Conservation (phyloP, 2,888 invertebrate species). For the Podabrus alpinus region DNA sequence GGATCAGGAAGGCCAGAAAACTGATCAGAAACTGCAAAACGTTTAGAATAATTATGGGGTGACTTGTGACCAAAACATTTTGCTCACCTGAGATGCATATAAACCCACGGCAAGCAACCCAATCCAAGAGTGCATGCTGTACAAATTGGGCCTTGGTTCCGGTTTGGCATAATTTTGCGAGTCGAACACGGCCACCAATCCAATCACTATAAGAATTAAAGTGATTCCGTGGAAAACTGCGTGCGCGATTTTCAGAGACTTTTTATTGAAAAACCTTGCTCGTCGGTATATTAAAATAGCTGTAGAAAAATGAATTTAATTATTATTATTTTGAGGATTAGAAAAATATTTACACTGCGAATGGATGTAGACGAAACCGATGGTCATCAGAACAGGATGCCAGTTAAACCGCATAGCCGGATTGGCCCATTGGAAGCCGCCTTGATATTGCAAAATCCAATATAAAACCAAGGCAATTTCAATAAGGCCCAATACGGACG, state of each 20-base stretch:
- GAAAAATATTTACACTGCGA: slow-evolving; percentile 70
- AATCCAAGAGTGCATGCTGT: slow-evolving; percentile 81
- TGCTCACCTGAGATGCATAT: slow-evolving; percentile 70
- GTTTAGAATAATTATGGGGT: background rate
- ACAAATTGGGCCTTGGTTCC: slow-evolving; percentile 68
- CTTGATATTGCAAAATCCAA: slow-evolving; percentile 65
- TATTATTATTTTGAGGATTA: too few relatives aligned
- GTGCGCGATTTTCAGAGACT: slow-evolving; percentile 75
- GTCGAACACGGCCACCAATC: slow-evolving; percentile 78
- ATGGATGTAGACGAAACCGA: slow-evolving; percentile 79
- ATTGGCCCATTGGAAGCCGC: slow-evolving; percentile 71
- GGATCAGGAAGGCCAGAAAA: slow-evolving; percentile 73
- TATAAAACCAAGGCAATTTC: slow-evolving; percentile 62
- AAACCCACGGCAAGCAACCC: slow-evolving; percentile 74
- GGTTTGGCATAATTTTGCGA: slow-evolving; percentile 67
- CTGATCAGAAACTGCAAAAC: slow-evolving; percentile 70
- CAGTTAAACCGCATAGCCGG: slow-evolving; percentile 77
- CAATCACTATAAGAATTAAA: slow-evolving; percentile 71
- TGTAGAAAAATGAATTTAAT: slow-evolving; percentile 46
- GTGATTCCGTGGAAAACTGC: slow-evolving; percentile 69
- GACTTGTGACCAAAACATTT: background rate
- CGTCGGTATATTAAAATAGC: slow-evolving; percentile 82
- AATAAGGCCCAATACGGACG: slow-evolving; percentile 59
- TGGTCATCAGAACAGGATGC: slow-evolving; percentile 86
- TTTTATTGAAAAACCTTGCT: slow-evolving; percentile 73